phyloP scores from a whole-genome alignment of 2,797 vertebrate species.

The Catharus ustulatus region DNA sequence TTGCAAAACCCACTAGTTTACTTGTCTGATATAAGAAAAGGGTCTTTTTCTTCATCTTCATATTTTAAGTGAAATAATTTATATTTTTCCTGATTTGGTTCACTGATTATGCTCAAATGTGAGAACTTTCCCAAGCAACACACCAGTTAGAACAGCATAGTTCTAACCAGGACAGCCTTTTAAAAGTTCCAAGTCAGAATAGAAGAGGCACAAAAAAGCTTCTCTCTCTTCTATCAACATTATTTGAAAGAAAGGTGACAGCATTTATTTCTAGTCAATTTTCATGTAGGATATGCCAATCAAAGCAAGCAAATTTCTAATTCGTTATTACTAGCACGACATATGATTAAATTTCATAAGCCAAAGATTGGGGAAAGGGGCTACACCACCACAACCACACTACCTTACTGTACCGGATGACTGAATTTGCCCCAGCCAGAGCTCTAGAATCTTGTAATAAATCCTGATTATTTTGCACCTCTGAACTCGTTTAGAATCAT shows the following conservation, averaged over 20 bases:
- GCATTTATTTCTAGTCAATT: background rate
- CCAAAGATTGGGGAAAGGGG: fast-evolving
- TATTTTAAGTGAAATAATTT: background rate
- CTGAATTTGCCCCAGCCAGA: background rate
- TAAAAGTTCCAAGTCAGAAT: background rate
- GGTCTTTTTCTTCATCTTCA: background rate
- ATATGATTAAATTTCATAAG: background rate
- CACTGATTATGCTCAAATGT: background rate
- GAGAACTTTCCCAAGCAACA: background rate
- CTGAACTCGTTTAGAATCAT: background rate
- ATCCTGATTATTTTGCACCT: background rate
- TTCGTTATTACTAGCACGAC: background rate
- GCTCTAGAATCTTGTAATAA: background rate
- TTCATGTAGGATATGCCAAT: background rate
- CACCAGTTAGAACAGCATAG: background rate
- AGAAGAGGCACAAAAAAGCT: background rate
- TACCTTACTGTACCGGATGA: background rate
- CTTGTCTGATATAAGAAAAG: background rate
- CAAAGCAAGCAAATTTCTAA: background rate
- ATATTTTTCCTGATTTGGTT: background rate
- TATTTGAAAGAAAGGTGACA: background rate
- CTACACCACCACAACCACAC: background rate
- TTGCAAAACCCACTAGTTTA: background rate
- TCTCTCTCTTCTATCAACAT: background rate
- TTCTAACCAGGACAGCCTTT: background rate